These are phyloP conservation scores for Albula glossodonta DNA, from an alignment of 2,113 vertebrate species.

Conservation along the genomic window DNA sequence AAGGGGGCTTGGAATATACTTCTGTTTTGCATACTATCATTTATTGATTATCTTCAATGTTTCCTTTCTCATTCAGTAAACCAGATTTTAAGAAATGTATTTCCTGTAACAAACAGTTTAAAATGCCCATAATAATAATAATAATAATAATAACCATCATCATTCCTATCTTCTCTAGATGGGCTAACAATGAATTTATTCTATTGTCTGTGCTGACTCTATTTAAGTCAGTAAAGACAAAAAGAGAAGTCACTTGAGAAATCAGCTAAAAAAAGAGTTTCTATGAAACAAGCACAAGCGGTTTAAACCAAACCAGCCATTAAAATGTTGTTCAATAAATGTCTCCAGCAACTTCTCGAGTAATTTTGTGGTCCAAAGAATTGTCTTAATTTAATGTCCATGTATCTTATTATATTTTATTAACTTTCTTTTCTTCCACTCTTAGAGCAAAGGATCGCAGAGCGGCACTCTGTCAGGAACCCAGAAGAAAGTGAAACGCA, in stretches of 20 bases:
- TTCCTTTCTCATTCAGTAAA: neutral
- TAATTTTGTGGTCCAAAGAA: neutral
- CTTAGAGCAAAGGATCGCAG: conserved; percentile 80
- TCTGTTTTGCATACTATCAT: neutral
- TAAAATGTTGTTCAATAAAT: neutral
- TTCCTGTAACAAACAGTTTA: conserved; percentile 16
- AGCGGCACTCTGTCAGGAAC: conserved; percentile 78
- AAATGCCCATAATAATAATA: neutral
- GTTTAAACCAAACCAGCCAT: neutral
- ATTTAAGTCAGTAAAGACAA: neutral
- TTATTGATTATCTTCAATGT: neutral
- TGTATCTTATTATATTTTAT: neutral
- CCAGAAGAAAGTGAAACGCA: conserved; percentile 97
- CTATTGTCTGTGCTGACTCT: neutral
- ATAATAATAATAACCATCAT: too few species aligned
- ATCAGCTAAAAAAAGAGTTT: neutral
- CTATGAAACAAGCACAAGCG: neutral
- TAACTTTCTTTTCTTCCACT: conserved; percentile 30
- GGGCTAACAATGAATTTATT: neutral
- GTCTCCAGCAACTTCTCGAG: neutral
- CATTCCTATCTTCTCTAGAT: neutral
- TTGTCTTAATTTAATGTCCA: neutral
- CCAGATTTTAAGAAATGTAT: too few species aligned
- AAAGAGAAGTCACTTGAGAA: neutral
- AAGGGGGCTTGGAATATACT: neutral